Conservation (phyloP, 2,888 invertebrate genomes). For the Byasa hedistus region DNA sequence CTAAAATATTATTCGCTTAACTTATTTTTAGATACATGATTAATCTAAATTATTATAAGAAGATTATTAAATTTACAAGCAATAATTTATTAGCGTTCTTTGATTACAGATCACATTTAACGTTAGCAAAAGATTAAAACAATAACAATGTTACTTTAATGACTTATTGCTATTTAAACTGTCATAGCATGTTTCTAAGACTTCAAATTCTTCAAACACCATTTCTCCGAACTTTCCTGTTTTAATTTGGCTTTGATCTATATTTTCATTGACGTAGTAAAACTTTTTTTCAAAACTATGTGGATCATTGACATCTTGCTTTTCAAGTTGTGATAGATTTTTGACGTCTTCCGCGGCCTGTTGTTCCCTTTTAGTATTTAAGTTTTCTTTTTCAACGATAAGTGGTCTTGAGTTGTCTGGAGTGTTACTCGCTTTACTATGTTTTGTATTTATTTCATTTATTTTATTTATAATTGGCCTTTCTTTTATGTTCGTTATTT, state of each 20-base stretch:
- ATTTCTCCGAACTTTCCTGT: constrained; percentile 88
- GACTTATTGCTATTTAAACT: constrained; percentile 80
- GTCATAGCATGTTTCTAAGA: constrained; percentile 82
- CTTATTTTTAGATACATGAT: constrained; percentile 50
- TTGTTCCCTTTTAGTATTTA: constrained; percentile 35
- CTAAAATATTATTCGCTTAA: constrained; percentile 16
- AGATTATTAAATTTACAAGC: constrained; percentile 57
- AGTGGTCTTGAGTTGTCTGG: constrained; percentile 37
- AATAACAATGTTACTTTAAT: constrained; percentile 56
- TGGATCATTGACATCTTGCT: constrained; percentile 47
- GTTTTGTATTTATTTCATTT: constrained; percentile 38
- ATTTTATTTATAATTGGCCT: constrained; percentile 41
- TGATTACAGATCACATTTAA: constrained; percentile 73
- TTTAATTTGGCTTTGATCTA: constrained; percentile 76
- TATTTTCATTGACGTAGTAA: constrained; percentile 81
- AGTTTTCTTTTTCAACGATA: constrained; percentile 41
- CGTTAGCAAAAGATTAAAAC: constrained; percentile 58
- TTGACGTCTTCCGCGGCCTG: constrained; percentile 42
- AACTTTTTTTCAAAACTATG: constrained; percentile 79
- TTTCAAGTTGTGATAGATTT: constrained; percentile 44
- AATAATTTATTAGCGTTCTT: constrained; percentile 74
- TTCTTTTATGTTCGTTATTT: constrained; percentile 43
- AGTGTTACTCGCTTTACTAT: constrained; percentile 34
- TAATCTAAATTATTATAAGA: constrained; percentile 54
- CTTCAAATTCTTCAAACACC: constrained; percentile 91